phyloP scores from a whole-genome alignment of 2,888 invertebrate genomes.

The Microctonus aethiopoides region DNA sequence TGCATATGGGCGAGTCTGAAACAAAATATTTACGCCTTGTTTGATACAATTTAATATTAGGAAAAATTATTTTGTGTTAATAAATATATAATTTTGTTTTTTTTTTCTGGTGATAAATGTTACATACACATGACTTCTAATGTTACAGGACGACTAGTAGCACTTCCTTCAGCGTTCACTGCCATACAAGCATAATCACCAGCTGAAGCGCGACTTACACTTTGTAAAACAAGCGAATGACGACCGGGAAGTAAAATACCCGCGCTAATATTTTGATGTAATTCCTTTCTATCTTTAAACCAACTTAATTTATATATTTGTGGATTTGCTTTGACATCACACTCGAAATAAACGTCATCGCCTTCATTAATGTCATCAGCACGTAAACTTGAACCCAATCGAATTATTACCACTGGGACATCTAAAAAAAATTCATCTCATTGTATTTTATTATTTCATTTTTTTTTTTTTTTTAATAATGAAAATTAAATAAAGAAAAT shows the following conservation, averaged over 20 bases:
- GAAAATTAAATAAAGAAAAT: background rate
- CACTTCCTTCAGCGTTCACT: constrained; percentile 88
- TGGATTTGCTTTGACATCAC: constrained; percentile 85
- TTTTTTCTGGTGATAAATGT: too few species aligned
- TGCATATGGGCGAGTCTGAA: constrained; percentile 59
- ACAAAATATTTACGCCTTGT: background rate
- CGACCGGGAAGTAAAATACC: constrained; percentile 88
- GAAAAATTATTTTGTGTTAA: too few species aligned
- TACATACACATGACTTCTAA: constrained; percentile 62
- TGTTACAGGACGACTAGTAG: constrained; percentile 63
- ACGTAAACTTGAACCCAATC: constrained; percentile 85
- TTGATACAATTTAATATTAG: background rate
- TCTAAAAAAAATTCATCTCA: constrained; percentile 73
- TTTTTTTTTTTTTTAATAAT: background rate
- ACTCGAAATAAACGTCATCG: constrained; percentile 90
- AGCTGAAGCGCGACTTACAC: constrained; percentile 83
- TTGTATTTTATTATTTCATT: background rate
- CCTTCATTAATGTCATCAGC: constrained; percentile 90
- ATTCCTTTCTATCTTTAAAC: constrained; percentile 87
- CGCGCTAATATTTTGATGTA: constrained; percentile 83
- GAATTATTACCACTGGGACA: constrained; percentile 82
- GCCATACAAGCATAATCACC: constrained; percentile 90
- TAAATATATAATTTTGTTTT: too few species aligned
- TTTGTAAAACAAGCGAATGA: constrained; percentile 83
- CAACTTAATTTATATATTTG: constrained; percentile 84